Conservation (phyloP, 1,140 invertebrate species). For the Saccostrea echinata region DNA sequence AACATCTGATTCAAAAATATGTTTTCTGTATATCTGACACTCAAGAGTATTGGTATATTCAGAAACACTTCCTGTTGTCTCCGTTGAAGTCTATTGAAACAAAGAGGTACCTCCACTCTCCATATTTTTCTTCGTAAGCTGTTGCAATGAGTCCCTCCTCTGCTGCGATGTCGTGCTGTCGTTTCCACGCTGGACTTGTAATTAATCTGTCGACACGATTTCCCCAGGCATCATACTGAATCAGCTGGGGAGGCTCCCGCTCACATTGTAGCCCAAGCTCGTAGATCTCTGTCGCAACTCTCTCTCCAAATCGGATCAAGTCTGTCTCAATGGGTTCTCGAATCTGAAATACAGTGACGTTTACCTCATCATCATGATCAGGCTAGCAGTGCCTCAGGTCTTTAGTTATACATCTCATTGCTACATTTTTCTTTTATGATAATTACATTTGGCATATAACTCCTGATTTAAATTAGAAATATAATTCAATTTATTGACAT, state of each 20-base stretch:
- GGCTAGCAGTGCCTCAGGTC: no score
- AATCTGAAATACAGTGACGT: background rate
- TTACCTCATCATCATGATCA: no score
- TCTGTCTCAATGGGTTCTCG: conserved; percentile 75
- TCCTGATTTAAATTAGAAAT: no score
- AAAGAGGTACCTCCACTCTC: conserved; percentile 76
- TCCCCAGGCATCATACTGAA: conserved; percentile 83
- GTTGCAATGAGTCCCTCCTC: conserved; percentile 83
- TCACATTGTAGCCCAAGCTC: conserved; percentile 82
- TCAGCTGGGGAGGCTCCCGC: conserved; percentile 80
- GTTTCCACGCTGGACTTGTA: conserved; percentile 83
- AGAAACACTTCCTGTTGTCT: no score
- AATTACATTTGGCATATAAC: no score
- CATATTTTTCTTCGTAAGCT: conserved; percentile 82
- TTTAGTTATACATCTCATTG: no score
- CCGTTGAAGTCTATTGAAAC: no score
- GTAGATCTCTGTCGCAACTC: conserved; percentile 82
- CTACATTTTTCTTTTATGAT: no score
- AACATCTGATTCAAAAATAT: no score
- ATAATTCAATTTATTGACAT: no score
- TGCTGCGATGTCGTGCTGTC: conserved; percentile 83
- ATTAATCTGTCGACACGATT: conserved; percentile 81
- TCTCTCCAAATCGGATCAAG: conserved; percentile 80
- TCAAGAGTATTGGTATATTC: no score
- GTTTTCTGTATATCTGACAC: no score